Evolutionary conservation across 2,888 invertebrate species (phyloP).

Genomic region (Himalopsyche kuldschensis): DNA sequence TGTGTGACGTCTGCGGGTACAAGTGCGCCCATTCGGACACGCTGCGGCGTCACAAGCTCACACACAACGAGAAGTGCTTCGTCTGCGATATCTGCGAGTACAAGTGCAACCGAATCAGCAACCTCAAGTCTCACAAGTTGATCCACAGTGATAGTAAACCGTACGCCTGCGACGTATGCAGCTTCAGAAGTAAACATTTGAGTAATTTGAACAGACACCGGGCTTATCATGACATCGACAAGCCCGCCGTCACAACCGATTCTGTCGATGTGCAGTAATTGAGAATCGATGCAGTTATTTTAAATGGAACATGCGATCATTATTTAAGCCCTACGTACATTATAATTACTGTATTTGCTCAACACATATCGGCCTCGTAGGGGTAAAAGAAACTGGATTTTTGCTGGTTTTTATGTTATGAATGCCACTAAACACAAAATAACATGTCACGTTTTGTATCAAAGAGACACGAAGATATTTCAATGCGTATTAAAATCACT

Average conservation of each 20-base stretch:
- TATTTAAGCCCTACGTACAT: too few species aligned
- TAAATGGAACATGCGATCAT: too few species aligned
- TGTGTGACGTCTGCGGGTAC: slow-evolving; percentile 19
- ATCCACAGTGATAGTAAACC: not conserved
- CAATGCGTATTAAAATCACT: too few species aligned
- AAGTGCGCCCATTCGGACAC: slow-evolving; percentile 21
- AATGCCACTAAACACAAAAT: too few species aligned
- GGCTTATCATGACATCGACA: not conserved
- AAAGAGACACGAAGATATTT: too few species aligned
- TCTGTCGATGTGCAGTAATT: too few species aligned
- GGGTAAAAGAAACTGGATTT: too few species aligned
- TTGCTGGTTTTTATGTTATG: too few species aligned
- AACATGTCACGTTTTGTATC: too few species aligned
- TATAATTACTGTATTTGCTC: too few species aligned
- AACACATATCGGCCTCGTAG: too few species aligned
- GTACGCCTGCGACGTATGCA: not conserved
- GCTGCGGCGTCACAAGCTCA: slow-evolving; percentile 18
- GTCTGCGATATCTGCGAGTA: slow-evolving; percentile 28
- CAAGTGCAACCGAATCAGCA: not conserved
- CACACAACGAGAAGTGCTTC: slow-evolving; percentile 13
- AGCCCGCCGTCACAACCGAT: not conserved
- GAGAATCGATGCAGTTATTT: too few species aligned
- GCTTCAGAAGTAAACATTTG: not conserved
- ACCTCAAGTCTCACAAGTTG: not conserved
- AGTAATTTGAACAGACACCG: not conserved